These are phyloP conservation scores for Rhodophaea formosa DNA, from an alignment of 2,888 invertebrate genomes.

Conservation along the genomic window DNA sequence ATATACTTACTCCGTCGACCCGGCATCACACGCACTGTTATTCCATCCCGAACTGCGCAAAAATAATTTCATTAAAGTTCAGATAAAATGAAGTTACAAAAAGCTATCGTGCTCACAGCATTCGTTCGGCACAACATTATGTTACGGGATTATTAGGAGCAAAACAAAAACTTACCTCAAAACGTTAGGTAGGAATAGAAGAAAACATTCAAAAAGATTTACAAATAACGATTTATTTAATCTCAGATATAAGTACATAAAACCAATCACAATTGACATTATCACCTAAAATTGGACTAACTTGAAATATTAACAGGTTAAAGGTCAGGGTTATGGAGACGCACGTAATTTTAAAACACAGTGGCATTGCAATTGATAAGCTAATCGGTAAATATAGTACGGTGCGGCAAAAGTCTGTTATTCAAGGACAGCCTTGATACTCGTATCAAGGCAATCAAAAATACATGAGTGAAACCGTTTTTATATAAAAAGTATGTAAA, in stretches of 20 bases:
- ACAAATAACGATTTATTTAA: constrained; percentile 37
- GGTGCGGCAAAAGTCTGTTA: no score
- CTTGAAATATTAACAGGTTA: constrained; percentile 3
- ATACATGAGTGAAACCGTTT: no score
- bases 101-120: constrained; percentile 36
- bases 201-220: constrained; percentile 20
- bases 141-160: constrained; percentile 44
- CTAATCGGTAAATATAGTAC: no score
- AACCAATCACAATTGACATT: constrained; percentile 40
- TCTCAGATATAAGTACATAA: constrained; percentile 38
- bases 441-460: no score
- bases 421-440: no score
- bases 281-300: constrained; percentile 19
- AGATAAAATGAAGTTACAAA: neutral
- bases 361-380: no score
- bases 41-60: constrained; percentile 73
- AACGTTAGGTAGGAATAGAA: neutral
- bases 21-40: constrained; percentile 75
- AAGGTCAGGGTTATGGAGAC: neutral
- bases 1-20: constrained; percentile 77
- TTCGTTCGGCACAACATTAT: constrained; percentile 53
- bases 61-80: constrained; percentile 28
- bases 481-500: no score
- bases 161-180: constrained; percentile 50
- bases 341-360: neutral